These are phyloP conservation scores for Sapajus apella DNA, from an alignment of 2,113 vertebrate genomes.

Conservation along the genomic window DNA sequence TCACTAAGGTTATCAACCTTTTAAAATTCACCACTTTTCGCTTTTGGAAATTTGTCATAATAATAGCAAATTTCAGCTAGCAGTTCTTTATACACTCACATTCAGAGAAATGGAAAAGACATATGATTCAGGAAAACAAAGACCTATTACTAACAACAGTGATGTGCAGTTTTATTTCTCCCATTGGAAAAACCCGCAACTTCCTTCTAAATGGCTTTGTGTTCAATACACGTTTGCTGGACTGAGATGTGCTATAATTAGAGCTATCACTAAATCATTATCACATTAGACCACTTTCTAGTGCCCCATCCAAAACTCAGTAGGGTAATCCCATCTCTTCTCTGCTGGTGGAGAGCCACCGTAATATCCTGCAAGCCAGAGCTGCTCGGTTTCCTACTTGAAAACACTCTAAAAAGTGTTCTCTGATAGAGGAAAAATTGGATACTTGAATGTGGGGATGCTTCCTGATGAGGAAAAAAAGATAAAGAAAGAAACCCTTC, in stretches of 20 bases:
- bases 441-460: slow-evolving; percentile 28
- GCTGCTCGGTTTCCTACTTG: slow-evolving; percentile 17
- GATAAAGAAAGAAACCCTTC: not conserved
- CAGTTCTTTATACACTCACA: not conserved
- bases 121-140: slow-evolving; percentile 10
- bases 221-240: slow-evolving; percentile 65
- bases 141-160: not conserved
- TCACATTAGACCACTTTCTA: slow-evolving; percentile 61
- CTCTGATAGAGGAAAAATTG: slow-evolving; percentile 24
- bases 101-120: not conserved
- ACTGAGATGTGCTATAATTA: slow-evolving; percentile 61
- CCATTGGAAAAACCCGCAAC: not conserved
- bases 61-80: not conserved
- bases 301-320: slow-evolving; percentile 19
- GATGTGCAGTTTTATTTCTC: slow-evolving; percentile 25
- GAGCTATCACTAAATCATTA: slow-evolving; percentile 72
- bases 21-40: not conserved
- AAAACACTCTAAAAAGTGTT: slow-evolving; percentile 50
- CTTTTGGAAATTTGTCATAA: not conserved
- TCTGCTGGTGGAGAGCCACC: slow-evolving; percentile 22
- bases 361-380: not conserved
- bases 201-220: slow-evolving; percentile 60
- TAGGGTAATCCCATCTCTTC: slow-evolving; percentile 1
- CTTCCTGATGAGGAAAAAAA: not conserved
- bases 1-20: not conserved